Conservation (phyloP, 2,113 vertebrate genomes). For the Hystrix cristata region DNA sequence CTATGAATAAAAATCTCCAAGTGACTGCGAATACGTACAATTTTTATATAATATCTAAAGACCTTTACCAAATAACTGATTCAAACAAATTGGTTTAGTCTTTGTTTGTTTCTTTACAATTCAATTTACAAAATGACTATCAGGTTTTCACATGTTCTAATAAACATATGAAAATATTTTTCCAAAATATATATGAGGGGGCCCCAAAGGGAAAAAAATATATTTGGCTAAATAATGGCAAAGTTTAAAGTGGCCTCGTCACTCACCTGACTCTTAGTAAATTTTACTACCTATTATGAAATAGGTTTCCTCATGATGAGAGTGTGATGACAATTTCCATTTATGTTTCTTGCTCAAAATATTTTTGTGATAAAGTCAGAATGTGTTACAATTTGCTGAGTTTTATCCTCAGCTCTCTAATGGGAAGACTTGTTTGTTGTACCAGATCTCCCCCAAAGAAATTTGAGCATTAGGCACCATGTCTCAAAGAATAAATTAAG, state of each 20-base stretch:
- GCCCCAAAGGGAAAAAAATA: neutral
- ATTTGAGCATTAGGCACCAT: neutral
- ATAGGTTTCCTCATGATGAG: neutral
- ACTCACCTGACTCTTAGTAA: neutral
- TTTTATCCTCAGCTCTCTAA: neutral
- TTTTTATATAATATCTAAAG: neutral
- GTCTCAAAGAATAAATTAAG: neutral
- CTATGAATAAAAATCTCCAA: neutral
- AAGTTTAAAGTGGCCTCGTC: neutral
- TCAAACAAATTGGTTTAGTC: neutral
- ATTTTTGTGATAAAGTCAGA: neutral
- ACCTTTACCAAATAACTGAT: neutral
- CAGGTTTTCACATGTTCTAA: neutral
- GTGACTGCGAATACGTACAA: neutral
- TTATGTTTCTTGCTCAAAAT: neutral
- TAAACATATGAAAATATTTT: neutral
- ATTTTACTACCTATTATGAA: conserved; percentile 15
- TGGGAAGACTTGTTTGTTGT: neutral
- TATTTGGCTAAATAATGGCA: conserved; percentile 16
- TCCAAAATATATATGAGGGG: neutral
- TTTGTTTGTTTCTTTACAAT: neutral
- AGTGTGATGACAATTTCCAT: neutral
- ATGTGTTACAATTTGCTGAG: neutral
- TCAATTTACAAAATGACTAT: neutral
- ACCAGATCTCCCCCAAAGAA: neutral